Percentiles rank a stretch among this genome's conserved stretches.
Conservation (phyloP, 1,140 invertebrate species). For the Drosophila azteca region DNA sequence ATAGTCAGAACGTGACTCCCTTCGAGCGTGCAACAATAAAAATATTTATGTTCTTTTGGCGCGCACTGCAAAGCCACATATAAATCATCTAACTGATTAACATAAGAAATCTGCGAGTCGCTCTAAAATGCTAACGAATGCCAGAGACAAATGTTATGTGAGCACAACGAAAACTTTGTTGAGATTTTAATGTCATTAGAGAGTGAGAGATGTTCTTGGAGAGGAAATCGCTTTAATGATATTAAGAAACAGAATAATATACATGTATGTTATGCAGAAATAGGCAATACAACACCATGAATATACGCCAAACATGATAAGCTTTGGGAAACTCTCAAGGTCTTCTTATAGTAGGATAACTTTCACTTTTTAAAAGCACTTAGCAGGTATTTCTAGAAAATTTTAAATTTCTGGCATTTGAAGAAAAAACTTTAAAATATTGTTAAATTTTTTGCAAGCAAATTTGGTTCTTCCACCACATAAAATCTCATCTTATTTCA, state of each 20-base stretch:
- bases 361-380: neutral
- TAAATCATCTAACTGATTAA: slow-evolving; percentile 52
- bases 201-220: slow-evolving; percentile 6
- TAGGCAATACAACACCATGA: no score
- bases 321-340: no score
- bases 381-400: no score
- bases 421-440: no score
- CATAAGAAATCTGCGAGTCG: slow-evolving; percentile 21
- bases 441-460: no score
- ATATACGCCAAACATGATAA: no score
- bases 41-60: slow-evolving; percentile 27
- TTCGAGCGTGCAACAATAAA: slow-evolving; percentile 20
- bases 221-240: neutral
- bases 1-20: slow-evolving; percentile 36
- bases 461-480: no score
- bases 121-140: slow-evolving; percentile 32
- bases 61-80: slow-evolving; percentile 19
- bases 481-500: neutral
- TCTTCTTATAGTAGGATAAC: no score
- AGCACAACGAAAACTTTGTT: slow-evolving; percentile 38
- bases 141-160: slow-evolving; percentile 16
- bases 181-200: slow-evolving; percentile 20
- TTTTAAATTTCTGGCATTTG: no score
- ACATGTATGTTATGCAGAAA: no score
- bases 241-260: no score